Base-by-base conservation (phyloP, 1,140 invertebrate genomes). In the Tachypleus tridentatus region DNA sequence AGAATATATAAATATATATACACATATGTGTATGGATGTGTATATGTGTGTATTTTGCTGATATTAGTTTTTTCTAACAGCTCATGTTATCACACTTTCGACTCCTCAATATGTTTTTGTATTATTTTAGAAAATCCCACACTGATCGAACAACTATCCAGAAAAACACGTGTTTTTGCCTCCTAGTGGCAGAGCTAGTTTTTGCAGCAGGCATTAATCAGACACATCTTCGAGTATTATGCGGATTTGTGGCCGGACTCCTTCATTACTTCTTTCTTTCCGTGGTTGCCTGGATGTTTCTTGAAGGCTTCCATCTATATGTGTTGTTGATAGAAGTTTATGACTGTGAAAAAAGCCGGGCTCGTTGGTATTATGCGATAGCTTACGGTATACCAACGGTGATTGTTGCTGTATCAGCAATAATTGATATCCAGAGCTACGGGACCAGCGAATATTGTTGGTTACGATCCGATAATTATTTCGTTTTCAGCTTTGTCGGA, bases 231-330 rank as follows among this genome's bases (percentile, higher is more conserved):
- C 83, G 84, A 71, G 84, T 92, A 63, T 78, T 91, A 60, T 98
- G 95, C 77, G 88, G 90, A 47, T 81, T 95, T 49, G 86, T 97
- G 66, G 94, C 95, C 67, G 89, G 89, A 51, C 78, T 93, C 49
- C 78, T 97, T 29, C 95, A 98, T 77, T 97, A 91, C 78, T 91
- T 97, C 79, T 96, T 98, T 78, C 81, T 98, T 60, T 89, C 89
- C 68, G 87, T 93, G 50, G 97, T 97, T 78, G 86, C 88, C 63
- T 98, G 95, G 95, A 97, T 68, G 70, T 64, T 74, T 62, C 70
- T 79, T 77, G 71, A 83, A 88, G 92, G 92, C 67, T 91, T 93
- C 76, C 93, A 96, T 78, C 80, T 96, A 8, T 96, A 96, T 81
- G 87, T 93, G 57, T 94, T 95, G 89, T 81, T 96, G 66, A 89